Base-by-base conservation (phyloP, 2,113 vertebrate species). In the Parotia lawesii region DNA sequence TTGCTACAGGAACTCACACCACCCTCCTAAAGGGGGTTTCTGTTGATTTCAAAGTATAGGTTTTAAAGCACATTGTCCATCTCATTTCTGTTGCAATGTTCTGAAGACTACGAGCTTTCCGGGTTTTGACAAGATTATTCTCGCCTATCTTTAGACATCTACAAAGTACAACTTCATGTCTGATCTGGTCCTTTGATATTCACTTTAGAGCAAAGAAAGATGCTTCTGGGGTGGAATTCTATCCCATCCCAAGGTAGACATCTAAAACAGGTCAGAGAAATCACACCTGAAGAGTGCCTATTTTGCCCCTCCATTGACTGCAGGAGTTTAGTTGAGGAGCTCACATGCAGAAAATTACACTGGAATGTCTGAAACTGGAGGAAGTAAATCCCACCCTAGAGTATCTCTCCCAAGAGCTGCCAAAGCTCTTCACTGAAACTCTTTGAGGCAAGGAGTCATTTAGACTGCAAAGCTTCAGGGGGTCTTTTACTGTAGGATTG, bases 241-340 rank as follows among this genome's bases (percentile, higher is more conserved):
- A 84, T 71, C 60, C 60, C 75, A 56, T 76, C 8, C 51, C 70
- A 64, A 90, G 11, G 35, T 0, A 86, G 72, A 74, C 42, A 80
- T 88, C 85, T 94, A 67, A 92, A 96, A 77, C 17, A 70, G 82
- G 88, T 74, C 85, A 91, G 48, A 67, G 56, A 90, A 92, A 91
- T 79, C 1, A 21, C 31, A 83, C 27, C 64, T 54, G 19, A 66
- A 73, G 86, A 80, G 5, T 27, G 21, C 56, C 78, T 88, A 2
- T 66, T 90, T 94, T 85, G 58, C 54, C 37, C 58, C 64, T 93
- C 19, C 25, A n/a, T 31, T 83, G 58, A 90, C 71, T 70, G 22
- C 50, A 54, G 66, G 66, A 89, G 78, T 75, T 78, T 40, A 85
- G 53, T 11, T 50, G 57, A 72, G 47, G 75, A 77, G 31, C 47